Evolutionary conservation across 2,113 vertebrate genomes (phyloP), one percentile per base, ranked within the genome.

Genomic region (Amblyornis subalaris): DNA sequence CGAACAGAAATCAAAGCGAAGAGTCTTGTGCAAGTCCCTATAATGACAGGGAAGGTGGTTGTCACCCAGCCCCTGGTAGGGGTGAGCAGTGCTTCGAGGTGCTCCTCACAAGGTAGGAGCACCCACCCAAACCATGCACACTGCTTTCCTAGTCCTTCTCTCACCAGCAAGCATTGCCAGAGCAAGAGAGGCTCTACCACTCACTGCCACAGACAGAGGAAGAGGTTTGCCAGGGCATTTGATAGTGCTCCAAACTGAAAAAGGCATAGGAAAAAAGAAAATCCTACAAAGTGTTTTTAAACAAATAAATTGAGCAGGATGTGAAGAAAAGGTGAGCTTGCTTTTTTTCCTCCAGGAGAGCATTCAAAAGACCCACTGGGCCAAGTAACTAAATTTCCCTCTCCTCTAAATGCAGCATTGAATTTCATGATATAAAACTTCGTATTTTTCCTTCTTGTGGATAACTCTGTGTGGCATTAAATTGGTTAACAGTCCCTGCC

Each of bases 401-500:
- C 28, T 92, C 40, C 36, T 89, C 19, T 69, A 85, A 89, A 79
- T 21, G 40, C 19, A 55, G 25, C 42, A 60, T 44, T 75, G 42
- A 69, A 80, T 69, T 85, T 77, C 48, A 61, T 48, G 1, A 60
- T 36, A 47, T 28, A 79, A 76, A 90, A 2, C 57, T 81, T 89
- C 36, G 61, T 8, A 8, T 54, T 85, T 89, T 82, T 73, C 42
- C 26, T 83, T 67, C 54, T 13, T 42, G 35, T 66, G 44, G 36
- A 35, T 91, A 82, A 79, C 24, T 76, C 31, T 65, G 3, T 44
- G 36, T 40, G 76, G 89, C 62, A 82, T 62, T 76, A 83, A 69
- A 79, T 21, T 66, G 33, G 71, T 91, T 95, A 94, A 95, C 54
- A 62, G 38, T 13, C 85, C 21, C 78, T 73, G 62, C 60, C 66